These are phyloP conservation scores for Lacanobia oleracea DNA, from an alignment of 2,888 invertebrate species.

Conservation along the genomic window DNA sequence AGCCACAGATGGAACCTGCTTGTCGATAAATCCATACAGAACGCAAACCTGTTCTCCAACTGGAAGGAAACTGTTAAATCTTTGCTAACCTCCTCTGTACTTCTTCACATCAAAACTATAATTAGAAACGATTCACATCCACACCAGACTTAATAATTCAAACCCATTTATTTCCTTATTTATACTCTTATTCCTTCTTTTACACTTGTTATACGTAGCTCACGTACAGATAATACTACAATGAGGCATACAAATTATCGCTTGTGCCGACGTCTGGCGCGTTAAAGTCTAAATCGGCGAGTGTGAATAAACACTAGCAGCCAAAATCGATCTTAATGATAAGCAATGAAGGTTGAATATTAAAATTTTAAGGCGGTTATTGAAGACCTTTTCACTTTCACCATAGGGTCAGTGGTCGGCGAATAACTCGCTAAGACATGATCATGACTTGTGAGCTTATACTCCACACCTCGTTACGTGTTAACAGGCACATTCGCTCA, in stretches of 20 bases:
- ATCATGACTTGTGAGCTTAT: slow-evolving; percentile 90
- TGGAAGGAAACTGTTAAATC: slow-evolving; percentile 61
- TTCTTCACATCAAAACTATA: slow-evolving; percentile 72
- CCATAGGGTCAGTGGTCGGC: slow-evolving; percentile 87
- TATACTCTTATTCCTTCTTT: slow-evolving; percentile 81
- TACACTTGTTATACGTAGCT: slow-evolving; percentile 85
- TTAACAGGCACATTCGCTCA: slow-evolving; percentile 90
- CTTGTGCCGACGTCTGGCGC: slow-evolving; percentile 82
- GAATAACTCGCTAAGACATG: slow-evolving; percentile 89
- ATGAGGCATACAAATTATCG: slow-evolving; percentile 90
- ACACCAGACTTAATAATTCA: slow-evolving; percentile 77
- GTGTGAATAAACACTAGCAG: slow-evolving; percentile 56
- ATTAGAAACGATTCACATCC: slow-evolving; percentile 77
- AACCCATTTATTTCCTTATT: slow-evolving; percentile 85
- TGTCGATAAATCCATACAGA: slow-evolving; percentile 59
- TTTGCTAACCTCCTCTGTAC: slow-evolving; percentile 57
- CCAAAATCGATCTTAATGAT: slow-evolving; percentile 64
- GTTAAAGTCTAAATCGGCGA: slow-evolving; percentile 78
- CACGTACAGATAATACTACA: slow-evolving; percentile 89
- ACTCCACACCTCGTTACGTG: slow-evolving; percentile 90
- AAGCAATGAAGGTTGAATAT: slow-evolving; percentile 66
- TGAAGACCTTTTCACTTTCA: slow-evolving; percentile 76
- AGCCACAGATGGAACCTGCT: slow-evolving; percentile 52
- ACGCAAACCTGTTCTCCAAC: slow-evolving; percentile 57
- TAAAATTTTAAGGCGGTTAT: slow-evolving; percentile 41